phyloP scores from a whole-genome alignment of 2,797 vertebrate species.

The Phaenicophaeus curvirostris region DNA sequence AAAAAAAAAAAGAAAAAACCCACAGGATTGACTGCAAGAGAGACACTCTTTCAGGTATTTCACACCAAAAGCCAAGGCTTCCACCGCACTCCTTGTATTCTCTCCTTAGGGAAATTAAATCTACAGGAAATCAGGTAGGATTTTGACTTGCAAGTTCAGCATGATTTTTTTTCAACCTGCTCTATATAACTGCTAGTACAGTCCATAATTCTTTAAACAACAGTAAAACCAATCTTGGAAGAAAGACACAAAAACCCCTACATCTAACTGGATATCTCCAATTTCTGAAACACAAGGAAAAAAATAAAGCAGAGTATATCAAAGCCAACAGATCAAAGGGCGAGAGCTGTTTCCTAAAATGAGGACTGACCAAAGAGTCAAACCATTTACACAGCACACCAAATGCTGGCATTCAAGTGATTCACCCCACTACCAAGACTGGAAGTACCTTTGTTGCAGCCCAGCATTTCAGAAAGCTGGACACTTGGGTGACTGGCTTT shows the following conservation, averaged over 20 bases:
- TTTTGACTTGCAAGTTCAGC: neutral
- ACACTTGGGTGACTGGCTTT: neutral
- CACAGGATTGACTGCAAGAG: neutral
- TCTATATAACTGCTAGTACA: neutral
- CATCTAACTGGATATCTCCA: accelerated
- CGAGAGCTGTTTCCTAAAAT: neutral
- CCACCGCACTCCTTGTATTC: neutral
- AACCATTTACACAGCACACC: neutral
- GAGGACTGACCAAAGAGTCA: neutral
- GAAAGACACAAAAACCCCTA: neutral
- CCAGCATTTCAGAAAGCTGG: neutral
- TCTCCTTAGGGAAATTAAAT: neutral
- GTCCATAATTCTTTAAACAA: neutral
- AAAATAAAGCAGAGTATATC: neutral
- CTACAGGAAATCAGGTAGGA: neutral
- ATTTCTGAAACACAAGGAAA: neutral
- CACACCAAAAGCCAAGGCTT: neutral
- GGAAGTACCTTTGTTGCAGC: neutral
- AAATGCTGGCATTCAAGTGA: neutral
- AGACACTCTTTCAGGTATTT: neutral
- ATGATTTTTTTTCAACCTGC: neutral
- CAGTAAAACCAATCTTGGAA: neutral
- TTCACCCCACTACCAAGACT: neutral
- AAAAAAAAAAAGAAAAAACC: neutral
- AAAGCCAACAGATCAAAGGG: neutral